Evolutionary conservation across 2,888 invertebrate species (phyloP), one percentile per base, ranked within the genome.

Genomic region (Xestia ashworthii): DNA sequence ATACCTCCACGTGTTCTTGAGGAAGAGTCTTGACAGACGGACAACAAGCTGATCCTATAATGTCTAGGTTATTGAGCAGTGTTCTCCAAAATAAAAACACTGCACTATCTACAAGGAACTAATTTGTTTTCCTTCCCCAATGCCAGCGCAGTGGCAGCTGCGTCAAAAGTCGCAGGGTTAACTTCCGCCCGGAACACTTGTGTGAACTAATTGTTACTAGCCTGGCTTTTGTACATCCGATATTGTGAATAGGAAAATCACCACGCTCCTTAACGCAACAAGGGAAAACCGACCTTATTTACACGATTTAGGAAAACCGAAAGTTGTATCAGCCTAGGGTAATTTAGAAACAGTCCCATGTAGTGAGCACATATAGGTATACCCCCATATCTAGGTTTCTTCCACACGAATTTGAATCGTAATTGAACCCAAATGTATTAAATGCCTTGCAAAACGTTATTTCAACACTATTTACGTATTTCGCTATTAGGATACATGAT

Each of bases 151-250:
- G n/a, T 71, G 11, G 5, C 64, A 22, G 11, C 44, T 46, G 32
- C 46, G 46, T 16, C 46, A 16, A 11, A 32, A 46, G 16, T n/a
- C 3, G 22, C 22, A 46, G 12, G 1, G n/a, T 58, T 48, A 6
- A 58, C 1, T 60, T 76, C 48, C 58, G 8, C 50, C 58, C 69
- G 69, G 69, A 79, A 78, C 22, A 58, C 19, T 41, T 41, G 16
- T 25, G 9, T 38, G 16, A 2, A 9, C 19, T 76, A 50, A 41
- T 50, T 48, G 60, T 44, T 75, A 32, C 5, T 22, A 5, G 50
- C 5, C 5, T 14, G 6, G n/a, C 6, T 32, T 55, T 38, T 50
- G n/a, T 60, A 68, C 32, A 60, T 50, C 12, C 12, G 46, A 22
- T 9, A 60, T 75, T 75, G 75, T 60, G 6, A 22, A 60, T 58